Conservation (phyloP, 2,113 vertebrate species). For the Rhegmatorhina hoffmannsi region DNA sequence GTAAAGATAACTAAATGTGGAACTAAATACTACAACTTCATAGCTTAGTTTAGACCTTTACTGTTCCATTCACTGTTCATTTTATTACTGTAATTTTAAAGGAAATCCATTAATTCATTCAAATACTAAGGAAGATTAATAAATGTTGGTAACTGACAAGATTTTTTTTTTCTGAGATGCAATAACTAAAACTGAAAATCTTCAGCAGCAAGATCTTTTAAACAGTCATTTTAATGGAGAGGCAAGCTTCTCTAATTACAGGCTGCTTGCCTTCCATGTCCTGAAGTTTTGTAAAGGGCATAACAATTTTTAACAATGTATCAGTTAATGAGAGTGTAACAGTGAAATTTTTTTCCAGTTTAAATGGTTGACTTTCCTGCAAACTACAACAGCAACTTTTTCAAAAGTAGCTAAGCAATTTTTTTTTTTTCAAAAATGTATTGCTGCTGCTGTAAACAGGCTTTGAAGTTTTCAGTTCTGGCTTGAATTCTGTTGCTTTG, state of each 20-base stretch:
- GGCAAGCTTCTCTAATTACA: not conserved
- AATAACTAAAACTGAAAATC: not conserved
- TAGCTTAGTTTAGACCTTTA: not conserved
- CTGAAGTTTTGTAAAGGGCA: not conserved
- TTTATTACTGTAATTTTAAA: not conserved
- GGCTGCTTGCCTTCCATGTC: not conserved
- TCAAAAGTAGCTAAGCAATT: not conserved
- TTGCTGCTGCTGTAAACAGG: not conserved
- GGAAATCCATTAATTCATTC: not conserved
- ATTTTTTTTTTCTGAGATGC: not conserved
- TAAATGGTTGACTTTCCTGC: not conserved
- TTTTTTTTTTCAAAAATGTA: not conserved
- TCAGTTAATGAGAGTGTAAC: not conserved
- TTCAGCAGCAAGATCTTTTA: not conserved
- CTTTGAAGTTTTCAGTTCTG: not conserved
- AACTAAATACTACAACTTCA: not conserved
- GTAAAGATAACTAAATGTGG: not conserved
- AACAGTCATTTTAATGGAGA: not conserved
- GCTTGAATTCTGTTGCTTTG: not conserved
- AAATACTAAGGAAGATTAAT: not conserved
- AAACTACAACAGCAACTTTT: not conserved
- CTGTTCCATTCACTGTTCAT: not conserved
- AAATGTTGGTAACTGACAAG: not conserved
- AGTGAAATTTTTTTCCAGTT: not conserved
- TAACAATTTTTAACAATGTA: not conserved